phyloP scores from a whole-genome alignment of 2,113 vertebrate genomes.

The Pogona vitticeps region DNA sequence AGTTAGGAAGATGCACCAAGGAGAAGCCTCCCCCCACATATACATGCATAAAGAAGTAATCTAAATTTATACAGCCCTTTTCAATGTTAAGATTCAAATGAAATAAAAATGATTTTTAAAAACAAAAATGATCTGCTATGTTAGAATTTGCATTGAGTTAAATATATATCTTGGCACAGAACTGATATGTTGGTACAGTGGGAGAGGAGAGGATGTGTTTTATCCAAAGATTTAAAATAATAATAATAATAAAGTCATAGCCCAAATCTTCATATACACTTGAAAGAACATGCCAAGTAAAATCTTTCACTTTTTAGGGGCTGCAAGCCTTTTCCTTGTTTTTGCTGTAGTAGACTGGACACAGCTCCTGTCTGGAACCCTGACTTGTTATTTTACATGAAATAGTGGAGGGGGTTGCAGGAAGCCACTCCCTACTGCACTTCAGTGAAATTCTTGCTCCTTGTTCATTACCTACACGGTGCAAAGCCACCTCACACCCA shows the following conservation, averaged over 20 bases:
- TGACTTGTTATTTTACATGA: neutral
- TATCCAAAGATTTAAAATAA: too few species aligned
- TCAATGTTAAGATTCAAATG: neutral
- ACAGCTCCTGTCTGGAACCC: neutral
- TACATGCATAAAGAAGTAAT: neutral
- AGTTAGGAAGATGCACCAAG: too few species aligned
- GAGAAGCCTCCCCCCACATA: neutral
- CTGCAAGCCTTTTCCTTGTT: neutral
- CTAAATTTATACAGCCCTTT: neutral
- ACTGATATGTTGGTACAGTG: neutral
- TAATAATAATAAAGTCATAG: too few species aligned
- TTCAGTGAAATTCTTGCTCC: too few species aligned
- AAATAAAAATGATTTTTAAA: neutral
- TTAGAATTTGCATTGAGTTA: neutral
- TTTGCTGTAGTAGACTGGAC: neutral
- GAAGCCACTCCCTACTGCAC: too few species aligned
- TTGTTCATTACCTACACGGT: too few species aligned
- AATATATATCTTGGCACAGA: neutral
- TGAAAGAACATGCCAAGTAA: too few species aligned
- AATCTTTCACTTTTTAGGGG: too few species aligned
- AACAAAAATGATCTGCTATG: neutral
- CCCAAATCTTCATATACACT: too few species aligned
- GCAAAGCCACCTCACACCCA: too few species aligned
- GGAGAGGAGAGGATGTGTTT: rapidly evolving
- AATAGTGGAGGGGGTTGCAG: neutral